These are phyloP conservation scores for Acanthosepion lycidas DNA, from an alignment of 2,888 invertebrate genomes.

Conservation along the genomic window DNA sequence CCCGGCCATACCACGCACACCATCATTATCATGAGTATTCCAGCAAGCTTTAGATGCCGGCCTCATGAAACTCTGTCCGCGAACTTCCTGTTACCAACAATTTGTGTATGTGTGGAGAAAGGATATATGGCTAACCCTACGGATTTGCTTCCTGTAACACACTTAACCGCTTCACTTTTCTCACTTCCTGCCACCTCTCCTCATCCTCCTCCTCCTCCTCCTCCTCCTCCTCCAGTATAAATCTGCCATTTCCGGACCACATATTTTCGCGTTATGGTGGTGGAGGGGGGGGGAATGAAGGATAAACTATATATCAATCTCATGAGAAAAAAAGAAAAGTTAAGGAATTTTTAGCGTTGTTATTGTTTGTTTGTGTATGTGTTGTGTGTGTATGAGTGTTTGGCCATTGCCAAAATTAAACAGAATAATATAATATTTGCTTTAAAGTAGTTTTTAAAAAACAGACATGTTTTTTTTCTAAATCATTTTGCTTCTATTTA, in stretches of 20 bases:
- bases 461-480: too few species aligned
- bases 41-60: conserved; percentile 16
- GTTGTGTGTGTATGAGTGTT: background rate
- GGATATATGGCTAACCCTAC: background rate
- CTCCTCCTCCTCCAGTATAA: background rate
- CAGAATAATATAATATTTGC: too few species aligned
- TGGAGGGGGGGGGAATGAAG: background rate
- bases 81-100: background rate
- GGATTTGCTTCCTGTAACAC: conserved; percentile 21
- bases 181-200: background rate
- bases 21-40: background rate
- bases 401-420: too few species aligned
- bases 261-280: background rate
- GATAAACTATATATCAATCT: background rate
- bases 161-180: background rate
- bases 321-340: background rate
- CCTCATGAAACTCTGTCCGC: conserved; percentile 11
- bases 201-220: too few species aligned
- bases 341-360: background rate
- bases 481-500: too few species aligned
- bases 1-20: background rate
- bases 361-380: background rate
- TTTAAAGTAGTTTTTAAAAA: too few species aligned
- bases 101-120: background rate
- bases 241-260: background rate